Evolutionary conservation across 2,113 vertebrate species (phyloP).

Genomic region (Calyptomena viridis): DNA sequence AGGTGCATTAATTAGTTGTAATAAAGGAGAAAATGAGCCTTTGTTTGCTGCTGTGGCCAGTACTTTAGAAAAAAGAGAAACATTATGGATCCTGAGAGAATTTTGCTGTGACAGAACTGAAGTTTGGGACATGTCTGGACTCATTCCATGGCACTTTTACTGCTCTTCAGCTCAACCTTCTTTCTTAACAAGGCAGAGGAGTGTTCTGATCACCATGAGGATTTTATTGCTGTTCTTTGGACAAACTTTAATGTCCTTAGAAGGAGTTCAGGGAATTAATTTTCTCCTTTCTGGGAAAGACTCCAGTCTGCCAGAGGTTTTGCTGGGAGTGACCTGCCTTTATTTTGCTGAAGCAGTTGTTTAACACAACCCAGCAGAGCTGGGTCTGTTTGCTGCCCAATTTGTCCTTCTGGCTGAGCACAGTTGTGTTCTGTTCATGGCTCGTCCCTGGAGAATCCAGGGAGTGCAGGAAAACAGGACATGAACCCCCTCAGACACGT

Average conservation of each 20-base stretch:
- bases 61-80: background rate
- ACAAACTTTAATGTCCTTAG: background rate
- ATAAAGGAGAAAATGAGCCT: background rate
- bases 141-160: background rate
- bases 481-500: background rate
- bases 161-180: background rate
- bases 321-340: background rate
- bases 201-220: background rate
- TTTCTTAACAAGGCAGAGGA: background rate
- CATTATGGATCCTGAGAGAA: background rate
- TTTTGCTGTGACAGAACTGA: background rate
- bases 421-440: background rate
- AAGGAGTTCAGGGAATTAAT: background rate
- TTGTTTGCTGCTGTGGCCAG: background rate
- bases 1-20: background rate
- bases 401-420: background rate
- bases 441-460: background rate
- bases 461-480: background rate
- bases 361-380: no score
- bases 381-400: background rate
- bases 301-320: background rate
- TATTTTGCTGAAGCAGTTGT: background rate
- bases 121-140: background rate
- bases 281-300: background rate
- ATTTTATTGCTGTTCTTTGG: background rate